Conservation (phyloP, 1,140 invertebrate genomes). For the Drosophila setifemur region DNA sequence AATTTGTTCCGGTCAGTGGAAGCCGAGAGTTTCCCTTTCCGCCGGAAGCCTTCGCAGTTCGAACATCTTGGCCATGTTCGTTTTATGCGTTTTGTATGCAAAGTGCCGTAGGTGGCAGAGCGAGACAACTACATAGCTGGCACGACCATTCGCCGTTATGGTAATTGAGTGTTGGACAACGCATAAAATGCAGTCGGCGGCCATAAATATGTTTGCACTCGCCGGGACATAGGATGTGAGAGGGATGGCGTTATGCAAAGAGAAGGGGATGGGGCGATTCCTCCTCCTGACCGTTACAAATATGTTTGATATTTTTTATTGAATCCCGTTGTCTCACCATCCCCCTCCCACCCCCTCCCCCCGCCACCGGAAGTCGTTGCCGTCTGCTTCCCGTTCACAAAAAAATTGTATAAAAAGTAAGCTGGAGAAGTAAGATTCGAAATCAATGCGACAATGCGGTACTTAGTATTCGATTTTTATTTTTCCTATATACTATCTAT, state of each 20-base stretch:
- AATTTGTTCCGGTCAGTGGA: slow-evolving; percentile 67
- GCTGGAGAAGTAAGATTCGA: not conserved
- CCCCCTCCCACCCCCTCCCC: not conserved
- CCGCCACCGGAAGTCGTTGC: slow-evolving; percentile 54
- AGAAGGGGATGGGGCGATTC: not conserved
- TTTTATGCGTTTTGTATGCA: slow-evolving; percentile 81
- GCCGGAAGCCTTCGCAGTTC: too few relatives aligned
- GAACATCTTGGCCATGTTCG: slow-evolving; percentile 47
- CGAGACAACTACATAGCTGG: slow-evolving; percentile 41
- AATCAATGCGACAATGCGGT: too few relatives aligned
- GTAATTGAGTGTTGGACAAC: slow-evolving; percentile 80
- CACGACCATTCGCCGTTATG: slow-evolving; percentile 56
- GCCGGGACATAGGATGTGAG: not conserved
- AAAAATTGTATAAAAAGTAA: slow-evolving; percentile 55
- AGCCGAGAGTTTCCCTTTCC: not conserved
- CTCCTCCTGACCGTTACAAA: slow-evolving; percentile 59
- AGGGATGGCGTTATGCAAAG: not conserved
- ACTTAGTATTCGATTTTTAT: not conserved
- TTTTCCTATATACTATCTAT: too few relatives aligned
- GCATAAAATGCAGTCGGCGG: slow-evolving; percentile 71
- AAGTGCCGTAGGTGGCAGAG: slow-evolving; percentile 51
- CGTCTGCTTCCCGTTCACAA: slow-evolving; percentile 37
- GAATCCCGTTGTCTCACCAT: slow-evolving; percentile 43
- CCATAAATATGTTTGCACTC: slow-evolving; percentile 68
- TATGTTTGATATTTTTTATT: slow-evolving; percentile 78